These are phyloP conservation scores for Automeris io DNA, from an alignment of 2,888 invertebrate species.

Conservation along the genomic window DNA sequence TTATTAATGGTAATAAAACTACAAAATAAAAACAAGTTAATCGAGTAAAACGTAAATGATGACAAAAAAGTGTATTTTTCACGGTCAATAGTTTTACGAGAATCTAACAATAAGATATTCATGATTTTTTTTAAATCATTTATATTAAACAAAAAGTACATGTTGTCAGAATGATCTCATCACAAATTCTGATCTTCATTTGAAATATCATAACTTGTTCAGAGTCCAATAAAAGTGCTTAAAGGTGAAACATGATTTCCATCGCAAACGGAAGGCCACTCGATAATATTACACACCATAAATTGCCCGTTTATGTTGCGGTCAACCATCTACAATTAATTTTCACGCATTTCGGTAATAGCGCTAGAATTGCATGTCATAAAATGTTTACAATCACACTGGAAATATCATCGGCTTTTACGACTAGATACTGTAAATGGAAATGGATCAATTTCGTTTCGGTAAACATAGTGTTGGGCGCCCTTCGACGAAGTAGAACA, in stretches of 20 bases:
- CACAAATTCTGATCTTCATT: not conserved
- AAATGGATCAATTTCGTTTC: no score
- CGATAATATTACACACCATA: not conserved
- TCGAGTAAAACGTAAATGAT: slow-evolving; percentile 40
- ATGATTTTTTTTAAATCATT: slow-evolving; percentile 28
- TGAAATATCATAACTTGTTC: not conserved
- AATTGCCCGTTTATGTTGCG: not conserved
- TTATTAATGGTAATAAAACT: slow-evolving; percentile 34
- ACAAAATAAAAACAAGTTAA: slow-evolving; percentile 31
- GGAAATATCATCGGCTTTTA: not conserved
- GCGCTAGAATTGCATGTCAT: not conserved
- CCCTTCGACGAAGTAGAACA: no score
- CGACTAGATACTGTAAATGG: not conserved
- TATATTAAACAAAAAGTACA: slow-evolving; percentile 16
- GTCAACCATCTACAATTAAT: slow-evolving; percentile 2
- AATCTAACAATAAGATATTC: slow-evolving; percentile 28
- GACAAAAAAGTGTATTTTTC: slow-evolving; percentile 41
- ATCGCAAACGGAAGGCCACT: slow-evolving; percentile 2
- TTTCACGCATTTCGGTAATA: slow-evolving; percentile 3
- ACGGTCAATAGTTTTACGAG: slow-evolving; percentile 38
- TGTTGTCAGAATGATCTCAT: slow-evolving; percentile 22
- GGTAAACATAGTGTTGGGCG: no score
- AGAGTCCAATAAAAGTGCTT: not conserved
- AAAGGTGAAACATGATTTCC: slow-evolving; percentile 1
- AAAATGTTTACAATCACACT: not conserved